Conservation (phyloP, 2,113 vertebrate species). For the Jacana jacana region DNA sequence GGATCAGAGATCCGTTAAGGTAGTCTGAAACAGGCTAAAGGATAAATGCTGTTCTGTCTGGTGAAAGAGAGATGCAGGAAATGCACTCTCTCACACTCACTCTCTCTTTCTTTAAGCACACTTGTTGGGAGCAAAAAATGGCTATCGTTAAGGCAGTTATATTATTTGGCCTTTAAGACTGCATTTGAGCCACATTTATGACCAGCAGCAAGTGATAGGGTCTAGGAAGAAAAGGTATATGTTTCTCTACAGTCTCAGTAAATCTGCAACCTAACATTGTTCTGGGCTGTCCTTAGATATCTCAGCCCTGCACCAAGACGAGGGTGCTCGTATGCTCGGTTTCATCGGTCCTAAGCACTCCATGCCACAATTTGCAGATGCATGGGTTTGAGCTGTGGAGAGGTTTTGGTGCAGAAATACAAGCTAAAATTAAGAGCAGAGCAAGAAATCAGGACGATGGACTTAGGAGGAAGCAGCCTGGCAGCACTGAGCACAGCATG, state of each 20-base stretch:
- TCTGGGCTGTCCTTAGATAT: not conserved
- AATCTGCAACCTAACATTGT: not conserved
- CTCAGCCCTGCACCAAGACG: not conserved
- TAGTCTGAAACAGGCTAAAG: not conserved
- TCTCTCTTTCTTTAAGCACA: not conserved
- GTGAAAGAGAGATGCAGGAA: not conserved
- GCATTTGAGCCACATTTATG: not conserved
- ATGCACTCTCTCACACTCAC: rapidly evolving
- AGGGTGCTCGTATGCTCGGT: not conserved
- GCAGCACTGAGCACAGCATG: not conserved
- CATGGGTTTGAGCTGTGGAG: not conserved
- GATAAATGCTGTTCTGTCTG: not conserved
- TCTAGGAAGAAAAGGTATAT: not conserved
- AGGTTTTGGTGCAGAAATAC: not conserved
- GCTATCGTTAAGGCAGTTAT: not conserved
- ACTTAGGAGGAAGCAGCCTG: not conserved
- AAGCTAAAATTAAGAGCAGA: not conserved
- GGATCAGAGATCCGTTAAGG: not conserved
- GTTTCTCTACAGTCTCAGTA: not conserved
- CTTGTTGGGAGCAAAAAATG: not conserved
- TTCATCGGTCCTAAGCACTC: not conserved
- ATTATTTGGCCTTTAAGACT: not conserved
- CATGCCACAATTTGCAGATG: not conserved
- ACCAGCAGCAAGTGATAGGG: not conserved
- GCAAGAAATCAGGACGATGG: not conserved